Evolutionary conservation across 2,797 vertebrate species (phyloP).

Genomic region (Phaenicophaeus curvirostris): DNA sequence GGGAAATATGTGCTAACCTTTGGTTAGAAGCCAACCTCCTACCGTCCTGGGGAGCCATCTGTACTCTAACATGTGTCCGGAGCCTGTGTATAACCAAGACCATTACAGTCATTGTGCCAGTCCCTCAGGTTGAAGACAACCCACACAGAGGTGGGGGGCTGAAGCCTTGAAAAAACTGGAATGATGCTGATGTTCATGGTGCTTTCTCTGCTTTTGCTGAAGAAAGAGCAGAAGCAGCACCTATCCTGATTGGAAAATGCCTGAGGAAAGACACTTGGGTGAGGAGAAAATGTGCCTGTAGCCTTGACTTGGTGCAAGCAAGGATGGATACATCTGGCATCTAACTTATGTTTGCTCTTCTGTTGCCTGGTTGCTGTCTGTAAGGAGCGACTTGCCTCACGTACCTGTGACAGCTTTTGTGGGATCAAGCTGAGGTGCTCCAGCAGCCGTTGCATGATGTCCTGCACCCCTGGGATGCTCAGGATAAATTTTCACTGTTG

Average conservation of each 20-base stretch:
- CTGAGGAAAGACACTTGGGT: neutral
- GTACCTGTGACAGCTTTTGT: neutral
- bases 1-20: neutral
- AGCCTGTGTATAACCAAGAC: neutral
- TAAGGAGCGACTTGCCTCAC: neutral
- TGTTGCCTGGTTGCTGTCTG: neutral
- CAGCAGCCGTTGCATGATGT: neutral
- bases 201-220: neutral
- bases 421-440: neutral
- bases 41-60: neutral
- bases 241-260: neutral
- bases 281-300: neutral
- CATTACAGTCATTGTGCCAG: neutral
- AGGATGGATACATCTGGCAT: neutral
- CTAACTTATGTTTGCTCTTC: neutral
- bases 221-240: neutral
- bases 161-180: neutral
- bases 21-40: neutral
- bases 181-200: neutral
- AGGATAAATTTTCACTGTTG: neutral
- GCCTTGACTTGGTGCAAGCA: neutral
- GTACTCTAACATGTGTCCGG: neutral
- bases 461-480: neutral
- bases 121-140: neutral
- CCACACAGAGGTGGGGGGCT: rapidly evolving